Conservation (phyloP, 1,140 invertebrate genomes). For the fruit fly (Drosophila melanogaster) region DNA sequence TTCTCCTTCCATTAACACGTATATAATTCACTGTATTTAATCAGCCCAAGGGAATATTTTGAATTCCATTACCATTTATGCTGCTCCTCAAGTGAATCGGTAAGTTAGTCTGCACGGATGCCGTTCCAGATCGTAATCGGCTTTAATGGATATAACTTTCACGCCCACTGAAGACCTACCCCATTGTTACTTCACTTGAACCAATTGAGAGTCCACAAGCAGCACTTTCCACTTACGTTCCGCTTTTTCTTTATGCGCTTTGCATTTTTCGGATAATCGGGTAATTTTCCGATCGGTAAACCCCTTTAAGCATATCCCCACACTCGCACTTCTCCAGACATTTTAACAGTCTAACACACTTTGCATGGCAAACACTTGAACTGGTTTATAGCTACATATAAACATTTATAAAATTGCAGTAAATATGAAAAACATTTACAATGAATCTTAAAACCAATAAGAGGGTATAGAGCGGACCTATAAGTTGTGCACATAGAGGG, state of each 20-base stretch:
- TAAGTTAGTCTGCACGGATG: conserved; percentile 13
- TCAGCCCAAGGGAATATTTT: conserved; percentile 4
- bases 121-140: conserved; percentile 30
- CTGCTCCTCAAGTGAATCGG: conserved; percentile 15
- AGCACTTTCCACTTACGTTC: conserved; percentile 11
- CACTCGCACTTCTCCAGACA: conserved; percentile 8
- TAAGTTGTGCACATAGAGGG: too few relatives aligned
- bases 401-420: background rate
- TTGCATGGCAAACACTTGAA: conserved; percentile 23
- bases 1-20: conserved; percentile 16
- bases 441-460: too few relatives aligned
- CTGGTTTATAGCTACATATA: background rate
- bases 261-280: conserved; percentile 30
- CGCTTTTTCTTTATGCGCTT: conserved; percentile 12
- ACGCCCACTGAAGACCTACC: conserved; percentile 30
- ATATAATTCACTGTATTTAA: conserved; percentile 1
- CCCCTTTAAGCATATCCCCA: conserved; percentile 38
- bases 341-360: conserved; percentile 22
- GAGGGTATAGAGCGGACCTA: too few relatives aligned
- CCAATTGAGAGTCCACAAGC: conserved; percentile 31
- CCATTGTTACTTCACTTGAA: conserved; percentile 41
- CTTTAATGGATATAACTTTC: conserved; percentile 34
- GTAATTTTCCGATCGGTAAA: conserved; percentile 50
- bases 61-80: conserved; percentile 15
- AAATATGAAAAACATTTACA: too few relatives aligned